Percentiles rank a stretch among this genome's conserved stretches.
Evolutionary conservation across 2,113 vertebrate species (phyloP).

Genomic region (Gallinago undulata): DNA sequence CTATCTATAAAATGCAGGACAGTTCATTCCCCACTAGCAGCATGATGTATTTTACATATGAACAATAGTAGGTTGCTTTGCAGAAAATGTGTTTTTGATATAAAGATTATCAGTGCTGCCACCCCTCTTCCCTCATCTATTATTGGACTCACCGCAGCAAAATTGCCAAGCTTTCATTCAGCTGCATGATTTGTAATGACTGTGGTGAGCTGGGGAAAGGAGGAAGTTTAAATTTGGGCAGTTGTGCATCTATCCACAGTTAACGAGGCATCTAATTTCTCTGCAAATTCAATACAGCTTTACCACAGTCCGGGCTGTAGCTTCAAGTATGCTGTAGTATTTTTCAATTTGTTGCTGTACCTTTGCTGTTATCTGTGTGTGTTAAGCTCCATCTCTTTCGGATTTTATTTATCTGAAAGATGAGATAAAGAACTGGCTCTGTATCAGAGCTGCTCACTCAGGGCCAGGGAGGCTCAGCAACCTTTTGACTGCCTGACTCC

Average conservation of each 20-base stretch:
- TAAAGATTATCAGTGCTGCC: constrained; percentile 60
- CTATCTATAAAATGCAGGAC: constrained; percentile 12
- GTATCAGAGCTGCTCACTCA: neutral
- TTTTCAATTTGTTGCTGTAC: neutral
- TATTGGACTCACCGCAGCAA: constrained; percentile 28
- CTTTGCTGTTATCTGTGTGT: neutral
- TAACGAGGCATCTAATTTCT: constrained; percentile 56
- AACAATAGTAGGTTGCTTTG: constrained; percentile 37
- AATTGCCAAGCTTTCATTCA: constrained; percentile 28
- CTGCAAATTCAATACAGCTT: neutral
- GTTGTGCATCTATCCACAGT: constrained; percentile 45
- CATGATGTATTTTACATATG: constrained; percentile 42
- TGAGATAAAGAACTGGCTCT: neutral
- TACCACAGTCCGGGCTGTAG: neutral
- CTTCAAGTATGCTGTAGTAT: neutral
- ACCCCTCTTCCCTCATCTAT: constrained; percentile 39
- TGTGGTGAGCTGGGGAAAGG: constrained; percentile 39
- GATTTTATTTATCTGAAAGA: neutral
- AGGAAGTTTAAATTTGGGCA: constrained; percentile 62
- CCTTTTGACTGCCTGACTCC: neutral
- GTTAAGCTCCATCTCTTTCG: neutral
- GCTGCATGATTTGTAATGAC: constrained; percentile 53
- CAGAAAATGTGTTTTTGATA: constrained; percentile 61
- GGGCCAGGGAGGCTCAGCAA: neutral
- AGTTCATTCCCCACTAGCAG: constrained; percentile 1